Evolutionary conservation across 2,797 vertebrate genomes (phyloP), one percentile per base, ranked within the genome.

Genomic region (Australoheros facetus): DNA sequence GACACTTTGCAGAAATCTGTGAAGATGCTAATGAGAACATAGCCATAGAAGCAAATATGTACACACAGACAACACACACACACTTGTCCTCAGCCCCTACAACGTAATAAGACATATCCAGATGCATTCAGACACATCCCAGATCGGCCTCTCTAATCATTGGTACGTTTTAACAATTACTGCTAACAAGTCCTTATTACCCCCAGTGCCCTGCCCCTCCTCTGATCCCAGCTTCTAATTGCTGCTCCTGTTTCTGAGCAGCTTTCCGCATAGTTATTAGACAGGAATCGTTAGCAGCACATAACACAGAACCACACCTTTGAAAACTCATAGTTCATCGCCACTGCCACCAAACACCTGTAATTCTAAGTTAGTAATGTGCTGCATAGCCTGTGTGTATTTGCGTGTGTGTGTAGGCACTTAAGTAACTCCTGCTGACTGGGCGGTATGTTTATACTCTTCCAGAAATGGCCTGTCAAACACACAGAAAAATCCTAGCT

Each of bases 111-210:
- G 89, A 92, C 88, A 84, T 71, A 91, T 85, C 86, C 91, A 87
- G 83, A 81, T 56, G 56, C 82, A 58, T 42, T 82, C 58, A 69
- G 87, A 88, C 89, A 87, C 90, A 90, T 91, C 93, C 90, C 87
- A 88, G 89, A 92, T 87, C 80, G 55, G 85, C 87, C 88, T 78
- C 80, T 87, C 82, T 94, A 94, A 94, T 94, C 88, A 79, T 89
- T 88, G 91, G 78, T 93, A 93, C 93, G 94, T 93, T 93, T 93
- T 90, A 92, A 94, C 93, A 96, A 96, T 95, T 95, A 94, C 92
- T 51, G 89, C 86, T 91, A 94, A 95, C 94, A 94, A 93, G 93
- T 95, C 90, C 93, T 94, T 93, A 95, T 95, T 94, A 94, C 90
- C 93, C 93, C 90, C 87, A 76, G 87, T 86, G 93, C 90, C 88